These are phyloP conservation scores for Hydractinia symbiolongicarpus DNA, from an alignment of 30 jellyfish, hydroid and myxozoan genomes.

Conservation along the genomic window DNA sequence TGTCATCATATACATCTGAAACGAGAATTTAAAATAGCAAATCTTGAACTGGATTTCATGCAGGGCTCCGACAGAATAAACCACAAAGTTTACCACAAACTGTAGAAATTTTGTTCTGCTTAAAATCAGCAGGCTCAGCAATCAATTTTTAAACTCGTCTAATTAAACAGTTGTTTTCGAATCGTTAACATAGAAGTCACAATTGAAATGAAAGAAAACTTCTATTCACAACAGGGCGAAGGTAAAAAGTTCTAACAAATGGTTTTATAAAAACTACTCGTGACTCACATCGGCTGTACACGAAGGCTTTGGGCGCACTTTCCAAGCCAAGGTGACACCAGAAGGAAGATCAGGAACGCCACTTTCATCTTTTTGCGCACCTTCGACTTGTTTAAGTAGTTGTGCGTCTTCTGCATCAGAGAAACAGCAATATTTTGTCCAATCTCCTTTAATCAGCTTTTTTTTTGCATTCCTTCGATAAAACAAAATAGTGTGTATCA, in stretches of 20 bases:
- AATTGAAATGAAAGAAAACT: no score
- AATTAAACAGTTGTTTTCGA: no score
- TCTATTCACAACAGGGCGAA: background rate
- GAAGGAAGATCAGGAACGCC: slow-evolving; percentile 49
- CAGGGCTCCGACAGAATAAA: background rate
- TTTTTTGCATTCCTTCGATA: slow-evolving; percentile 48
- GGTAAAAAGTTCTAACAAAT: background rate
- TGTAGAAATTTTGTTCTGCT: background rate
- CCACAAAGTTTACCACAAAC: background rate
- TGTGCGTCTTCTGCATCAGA: slow-evolving; percentile 53
- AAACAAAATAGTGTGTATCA: background rate
- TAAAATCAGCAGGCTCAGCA: background rate
- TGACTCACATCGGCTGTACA: slow-evolving; percentile 59
- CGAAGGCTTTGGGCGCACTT: slow-evolving; percentile 58
- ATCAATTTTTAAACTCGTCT: no score
- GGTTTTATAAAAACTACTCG: background rate
- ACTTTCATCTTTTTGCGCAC: background rate
- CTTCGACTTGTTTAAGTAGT: slow-evolving; percentile 34
- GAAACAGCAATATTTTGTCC: slow-evolving; percentile 65
- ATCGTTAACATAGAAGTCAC: no score
- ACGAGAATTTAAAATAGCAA: no score
- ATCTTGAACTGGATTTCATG: no score
- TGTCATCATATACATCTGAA: slow-evolving; percentile 46
- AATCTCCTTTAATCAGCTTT: slow-evolving; percentile 48
- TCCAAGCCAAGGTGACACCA: slow-evolving; percentile 69